Percentiles rank a stretch among this genome's conserved stretches.
These are phyloP conservation scores for Zygaena filipendulae DNA, from an alignment of 2,888 invertebrate species.

Conservation along the genomic window DNA sequence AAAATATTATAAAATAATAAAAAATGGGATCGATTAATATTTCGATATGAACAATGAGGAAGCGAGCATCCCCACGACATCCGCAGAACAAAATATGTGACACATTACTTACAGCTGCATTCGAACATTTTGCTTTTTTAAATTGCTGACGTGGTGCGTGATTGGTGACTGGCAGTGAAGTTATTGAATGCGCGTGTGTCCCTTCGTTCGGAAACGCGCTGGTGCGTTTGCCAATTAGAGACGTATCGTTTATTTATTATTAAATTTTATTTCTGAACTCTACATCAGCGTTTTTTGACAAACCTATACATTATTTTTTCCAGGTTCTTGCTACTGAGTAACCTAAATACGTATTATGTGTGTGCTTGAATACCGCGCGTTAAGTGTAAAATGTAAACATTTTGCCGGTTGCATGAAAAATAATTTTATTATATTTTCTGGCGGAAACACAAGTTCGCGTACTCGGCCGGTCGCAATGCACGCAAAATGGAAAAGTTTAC, in stretches of 20 bases:
- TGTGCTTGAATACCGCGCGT: too few relatives aligned
- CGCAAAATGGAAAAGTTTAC: constrained; percentile 43
- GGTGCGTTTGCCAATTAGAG: too few relatives aligned
- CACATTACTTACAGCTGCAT: constrained; percentile 57
- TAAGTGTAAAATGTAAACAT: constrained; percentile 11
- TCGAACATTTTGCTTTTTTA: constrained; percentile 54
- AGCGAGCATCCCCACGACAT: constrained; percentile 25
- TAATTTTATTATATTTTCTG: constrained; percentile 24
- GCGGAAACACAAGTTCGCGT: constrained; percentile 25
- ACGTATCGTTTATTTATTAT: too few relatives aligned
- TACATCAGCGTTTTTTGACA: too few relatives aligned
- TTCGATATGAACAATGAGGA: constrained; percentile 25
- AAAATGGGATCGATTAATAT: constrained; percentile 32
- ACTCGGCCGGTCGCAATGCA: constrained; percentile 24
- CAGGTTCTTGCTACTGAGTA: too few relatives aligned
- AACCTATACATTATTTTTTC: too few relatives aligned
- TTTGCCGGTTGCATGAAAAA: constrained; percentile 24
- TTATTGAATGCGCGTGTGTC: too few relatives aligned
- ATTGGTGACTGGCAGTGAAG: constrained; percentile 55
- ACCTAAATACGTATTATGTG: too few relatives aligned
- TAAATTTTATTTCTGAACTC: too few relatives aligned
- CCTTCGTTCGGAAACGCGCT: constrained; percentile 32
- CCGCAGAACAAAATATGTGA: constrained; percentile 49
- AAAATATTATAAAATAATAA: constrained; percentile 5
- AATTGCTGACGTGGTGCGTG: constrained; percentile 51